Evolutionary conservation across 2,113 vertebrate species (phyloP).

Genomic region (Anas platyrhynchos): DNA sequence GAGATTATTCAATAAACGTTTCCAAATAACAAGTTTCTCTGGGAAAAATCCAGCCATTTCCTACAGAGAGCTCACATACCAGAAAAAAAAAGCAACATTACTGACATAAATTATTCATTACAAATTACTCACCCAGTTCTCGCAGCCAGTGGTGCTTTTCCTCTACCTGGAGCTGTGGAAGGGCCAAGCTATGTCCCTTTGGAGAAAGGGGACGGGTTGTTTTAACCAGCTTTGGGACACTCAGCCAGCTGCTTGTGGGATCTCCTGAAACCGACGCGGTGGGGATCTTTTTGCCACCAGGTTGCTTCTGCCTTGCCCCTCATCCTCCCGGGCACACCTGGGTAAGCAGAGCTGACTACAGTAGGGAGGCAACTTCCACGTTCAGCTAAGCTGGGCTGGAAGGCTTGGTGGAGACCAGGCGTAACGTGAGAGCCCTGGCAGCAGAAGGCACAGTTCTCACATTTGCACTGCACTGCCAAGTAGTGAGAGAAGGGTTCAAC

Average conservation of each 20-base stretch:
- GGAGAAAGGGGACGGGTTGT: rapidly evolving
- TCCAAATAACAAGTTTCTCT: not conserved
- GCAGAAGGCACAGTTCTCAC: not conserved
- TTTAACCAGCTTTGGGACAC: not conserved
- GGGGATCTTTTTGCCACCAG: not conserved
- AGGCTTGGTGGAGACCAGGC: not conserved
- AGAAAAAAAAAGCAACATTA: not conserved
- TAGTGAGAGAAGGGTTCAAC: slow-evolving; percentile 3
- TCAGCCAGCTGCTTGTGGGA: not conserved
- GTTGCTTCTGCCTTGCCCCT: not conserved
- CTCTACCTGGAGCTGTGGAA: not conserved
- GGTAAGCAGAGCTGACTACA: not conserved
- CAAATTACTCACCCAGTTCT: not conserved
- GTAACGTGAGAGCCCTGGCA: not conserved
- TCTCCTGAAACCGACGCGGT: not conserved
- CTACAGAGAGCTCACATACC: not conserved
- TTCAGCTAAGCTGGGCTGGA: not conserved
- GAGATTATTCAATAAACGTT: not conserved
- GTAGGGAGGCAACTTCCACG: not conserved
- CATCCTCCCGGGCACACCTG: not conserved
- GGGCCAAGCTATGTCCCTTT: not conserved
- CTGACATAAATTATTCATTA: not conserved
- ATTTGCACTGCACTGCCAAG: not conserved
- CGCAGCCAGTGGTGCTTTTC: not conserved
- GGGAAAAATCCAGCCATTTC: slow-evolving; percentile 11